Evolutionary conservation across 2,797 vertebrate genomes (phyloP).

Genomic region (Brachymystax lenok): DNA sequence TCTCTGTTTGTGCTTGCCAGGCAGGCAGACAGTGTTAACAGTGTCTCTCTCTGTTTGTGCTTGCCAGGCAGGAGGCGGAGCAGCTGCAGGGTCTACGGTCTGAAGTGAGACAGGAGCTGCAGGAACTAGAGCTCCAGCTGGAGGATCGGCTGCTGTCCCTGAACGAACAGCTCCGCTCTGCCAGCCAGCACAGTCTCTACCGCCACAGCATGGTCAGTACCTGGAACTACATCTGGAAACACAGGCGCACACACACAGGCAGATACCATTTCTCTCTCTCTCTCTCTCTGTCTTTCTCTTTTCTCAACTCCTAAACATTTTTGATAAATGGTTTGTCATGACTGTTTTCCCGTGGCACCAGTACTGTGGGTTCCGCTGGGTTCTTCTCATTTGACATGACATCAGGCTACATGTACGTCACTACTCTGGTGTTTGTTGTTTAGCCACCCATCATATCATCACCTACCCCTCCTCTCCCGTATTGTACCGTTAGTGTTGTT

Average conservation of each 20-base stretch:
- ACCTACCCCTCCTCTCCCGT: background rate
- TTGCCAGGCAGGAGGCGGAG: slow-evolving; percentile 83
- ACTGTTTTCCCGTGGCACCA: background rate
- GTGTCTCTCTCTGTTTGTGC: background rate
- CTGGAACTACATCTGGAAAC: too few relatives aligned
- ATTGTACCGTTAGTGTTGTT: background rate
- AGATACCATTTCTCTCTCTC: too few relatives aligned
- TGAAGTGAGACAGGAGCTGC: slow-evolving; percentile 90
- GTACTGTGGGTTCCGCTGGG: background rate
- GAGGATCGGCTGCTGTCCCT: slow-evolving; percentile 84
- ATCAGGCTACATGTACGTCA: background rate
- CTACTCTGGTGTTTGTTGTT: background rate
- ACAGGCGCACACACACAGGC: background rate
- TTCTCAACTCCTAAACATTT: background rate
- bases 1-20: background rate
- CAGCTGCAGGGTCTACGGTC: slow-evolving; percentile 89
- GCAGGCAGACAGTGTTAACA: background rate
- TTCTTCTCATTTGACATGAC: background rate
- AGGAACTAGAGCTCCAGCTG: slow-evolving; percentile 92
- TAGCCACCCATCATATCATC: background rate
- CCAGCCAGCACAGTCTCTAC: slow-evolving; percentile 68
- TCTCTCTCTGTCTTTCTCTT: too few relatives aligned
- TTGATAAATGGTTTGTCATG: background rate
- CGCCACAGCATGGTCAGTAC: slow-evolving; percentile 75
- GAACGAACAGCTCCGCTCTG: slow-evolving; percentile 77